A percentile compares a stretch with the other conserved stretches of the same genome.
Conservation (phyloP, 2,797 vertebrate species). For the Strix occidentalis region DNA sequence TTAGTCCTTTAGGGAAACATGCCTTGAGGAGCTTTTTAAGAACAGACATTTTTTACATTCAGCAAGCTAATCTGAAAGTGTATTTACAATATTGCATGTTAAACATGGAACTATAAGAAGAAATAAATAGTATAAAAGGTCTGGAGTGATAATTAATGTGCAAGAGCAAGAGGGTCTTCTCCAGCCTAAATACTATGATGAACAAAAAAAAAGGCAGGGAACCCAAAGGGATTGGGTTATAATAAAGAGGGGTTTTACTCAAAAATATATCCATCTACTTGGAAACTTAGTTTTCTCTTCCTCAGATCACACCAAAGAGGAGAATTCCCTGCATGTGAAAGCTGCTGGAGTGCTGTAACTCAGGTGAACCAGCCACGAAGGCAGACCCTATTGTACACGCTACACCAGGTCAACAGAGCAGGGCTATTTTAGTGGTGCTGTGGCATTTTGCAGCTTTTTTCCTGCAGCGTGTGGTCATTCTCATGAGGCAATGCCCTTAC, state of each 20-base stretch:
- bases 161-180: neutral
- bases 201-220: neutral
- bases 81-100: neutral
- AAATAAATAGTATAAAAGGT: neutral
- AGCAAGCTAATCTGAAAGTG: neutral
- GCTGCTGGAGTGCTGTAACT: neutral
- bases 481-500: neutral
- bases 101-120: neutral
- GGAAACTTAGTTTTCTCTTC: neutral
- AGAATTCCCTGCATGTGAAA: neutral
- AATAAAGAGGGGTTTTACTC: neutral
- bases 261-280: neutral
- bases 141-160: neutral
- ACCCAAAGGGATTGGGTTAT: neutral
- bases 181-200: neutral
- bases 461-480: neutral
- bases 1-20: neutral
- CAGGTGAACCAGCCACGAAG: neutral
- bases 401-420: neutral
- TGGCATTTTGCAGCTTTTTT: neutral
- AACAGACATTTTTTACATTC: neutral
- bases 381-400: rapidly evolving
- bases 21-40: neutral
- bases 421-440: neutral
- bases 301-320: neutral